Evolutionary conservation across 2,888 invertebrate species (phyloP).

Genomic region (Campaea margaritaria): DNA sequence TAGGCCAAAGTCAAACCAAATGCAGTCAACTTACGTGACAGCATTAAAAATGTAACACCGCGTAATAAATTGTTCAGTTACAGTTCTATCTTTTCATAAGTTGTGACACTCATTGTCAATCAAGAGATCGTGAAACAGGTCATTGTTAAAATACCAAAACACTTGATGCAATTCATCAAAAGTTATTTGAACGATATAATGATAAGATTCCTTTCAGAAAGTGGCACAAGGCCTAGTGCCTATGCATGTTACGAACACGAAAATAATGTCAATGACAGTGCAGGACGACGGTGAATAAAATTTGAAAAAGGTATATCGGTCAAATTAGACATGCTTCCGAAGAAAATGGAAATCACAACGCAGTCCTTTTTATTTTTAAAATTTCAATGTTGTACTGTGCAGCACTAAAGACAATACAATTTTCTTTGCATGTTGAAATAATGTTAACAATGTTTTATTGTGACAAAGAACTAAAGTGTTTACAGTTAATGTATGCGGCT

Average conservation of each 20-base stretch:
- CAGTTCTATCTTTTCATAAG: not conserved
- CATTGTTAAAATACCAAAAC: slow-evolving; percentile 38
- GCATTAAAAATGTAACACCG: too few relatives aligned
- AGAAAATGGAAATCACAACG: not conserved
- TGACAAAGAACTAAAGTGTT: not conserved
- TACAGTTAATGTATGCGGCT: not conserved
- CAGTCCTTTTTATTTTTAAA: too few relatives aligned
- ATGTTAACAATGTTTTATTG: not conserved
- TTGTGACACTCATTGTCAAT: slow-evolving; percentile 5
- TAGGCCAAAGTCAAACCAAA: too few relatives aligned
- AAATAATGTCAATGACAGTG: slow-evolving; percentile 72
- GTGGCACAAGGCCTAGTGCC: slow-evolving; percentile 69
- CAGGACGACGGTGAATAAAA: slow-evolving; percentile 21
- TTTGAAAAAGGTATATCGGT: slow-evolving; percentile 18
- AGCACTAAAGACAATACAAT: not conserved
- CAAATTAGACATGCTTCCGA: slow-evolving; percentile 13
- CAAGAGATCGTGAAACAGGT: slow-evolving; percentile 39
- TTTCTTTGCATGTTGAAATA: not conserved
- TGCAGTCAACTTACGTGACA: too few relatives aligned
- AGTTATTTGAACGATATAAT: slow-evolving; percentile 42
- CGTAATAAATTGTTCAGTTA: too few relatives aligned
- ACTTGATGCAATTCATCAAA: slow-evolving; percentile 52
- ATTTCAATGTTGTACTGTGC: too few relatives aligned
- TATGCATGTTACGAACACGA: slow-evolving; percentile 51
- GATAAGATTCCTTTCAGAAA: slow-evolving; percentile 67